Conservation (phyloP, 1,140 invertebrate species). For the Hylaeus anthracinus region DNA sequence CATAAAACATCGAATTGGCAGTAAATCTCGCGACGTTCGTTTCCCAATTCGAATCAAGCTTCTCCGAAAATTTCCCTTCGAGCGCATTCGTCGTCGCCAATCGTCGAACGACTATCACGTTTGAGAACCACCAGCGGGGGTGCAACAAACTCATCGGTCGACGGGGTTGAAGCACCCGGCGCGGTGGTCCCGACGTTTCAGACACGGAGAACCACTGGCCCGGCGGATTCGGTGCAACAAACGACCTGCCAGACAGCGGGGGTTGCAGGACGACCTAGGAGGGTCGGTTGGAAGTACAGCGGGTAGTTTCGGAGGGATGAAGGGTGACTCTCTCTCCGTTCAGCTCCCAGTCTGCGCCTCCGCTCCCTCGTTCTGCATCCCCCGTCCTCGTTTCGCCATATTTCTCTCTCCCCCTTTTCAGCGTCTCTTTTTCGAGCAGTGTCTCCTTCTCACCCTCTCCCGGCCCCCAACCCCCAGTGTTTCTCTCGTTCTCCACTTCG, state of each 20-base stretch:
- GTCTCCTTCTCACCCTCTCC: background rate
- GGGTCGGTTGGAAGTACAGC: conserved; percentile 59
- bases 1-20: no score
- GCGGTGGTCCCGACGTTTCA: conserved; percentile 10
- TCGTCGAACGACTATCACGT: background rate
- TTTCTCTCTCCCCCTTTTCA: conserved; percentile 29
- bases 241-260: conserved; percentile 74
- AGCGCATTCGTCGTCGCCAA: background rate
- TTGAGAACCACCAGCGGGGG: conserved; percentile 66
- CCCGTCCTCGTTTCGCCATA: conserved; percentile 3
- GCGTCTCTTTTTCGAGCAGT: conserved; percentile 22
- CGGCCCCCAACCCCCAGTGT: background rate
- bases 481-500: conserved; percentile 23
- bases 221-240: conserved; percentile 77
- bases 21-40: background rate
- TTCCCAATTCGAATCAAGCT: background rate
- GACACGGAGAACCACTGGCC: conserved; percentile 73
- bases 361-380: conserved; percentile 11
- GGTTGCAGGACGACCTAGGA: conserved; percentile 61
- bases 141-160: conserved; percentile 69
- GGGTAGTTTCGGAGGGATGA: conserved; percentile 66
- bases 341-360: conserved; percentile 7
- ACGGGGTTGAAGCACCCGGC: conserved; percentile 67
- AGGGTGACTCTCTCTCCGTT: conserved; percentile 18
- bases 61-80: no score